Evolutionary conservation across 2,888 invertebrate genomes (phyloP).

Genomic region (Heliconius sara): DNA sequence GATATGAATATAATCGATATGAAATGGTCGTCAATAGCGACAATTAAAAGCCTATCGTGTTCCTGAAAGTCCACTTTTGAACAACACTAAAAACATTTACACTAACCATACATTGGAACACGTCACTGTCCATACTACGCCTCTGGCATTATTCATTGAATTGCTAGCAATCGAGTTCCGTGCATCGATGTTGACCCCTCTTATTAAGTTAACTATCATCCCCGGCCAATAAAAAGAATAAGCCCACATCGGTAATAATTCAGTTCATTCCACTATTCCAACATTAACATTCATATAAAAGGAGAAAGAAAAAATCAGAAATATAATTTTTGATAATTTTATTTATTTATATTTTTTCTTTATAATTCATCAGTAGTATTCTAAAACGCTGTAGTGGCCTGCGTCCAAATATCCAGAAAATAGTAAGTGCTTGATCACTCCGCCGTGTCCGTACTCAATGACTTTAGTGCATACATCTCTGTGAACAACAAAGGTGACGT

Average conservation of each 20-base stretch:
- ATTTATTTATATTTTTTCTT: background rate
- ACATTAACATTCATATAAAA: background rate
- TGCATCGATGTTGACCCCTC: slow-evolving; percentile 49
- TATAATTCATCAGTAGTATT: slow-evolving; percentile 56
- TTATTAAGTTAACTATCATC: slow-evolving; percentile 50
- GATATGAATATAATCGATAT: background rate
- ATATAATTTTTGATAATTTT: background rate
- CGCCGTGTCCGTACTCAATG: slow-evolving; percentile 71
- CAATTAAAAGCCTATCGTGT: background rate
- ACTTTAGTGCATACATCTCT: slow-evolving; percentile 62
- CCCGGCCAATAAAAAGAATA: slow-evolving; percentile 40
- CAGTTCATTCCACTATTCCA: slow-evolving; percentile 3
- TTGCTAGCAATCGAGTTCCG: slow-evolving; percentile 49
- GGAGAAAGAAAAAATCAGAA: background rate
- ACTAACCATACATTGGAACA: slow-evolving; percentile 13
- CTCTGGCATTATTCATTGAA: slow-evolving; percentile 44
- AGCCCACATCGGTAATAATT: slow-evolving; percentile 44
- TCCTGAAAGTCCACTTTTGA: background rate
- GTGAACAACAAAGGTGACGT: slow-evolving; percentile 73
- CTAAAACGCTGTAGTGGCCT: slow-evolving; percentile 76
- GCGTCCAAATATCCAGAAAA: slow-evolving; percentile 74
- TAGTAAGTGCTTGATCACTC: slow-evolving; percentile 66
- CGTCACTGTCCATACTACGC: slow-evolving; percentile 28
- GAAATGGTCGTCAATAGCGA: background rate
- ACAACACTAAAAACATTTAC: slow-evolving; percentile 10